These are phyloP conservation scores for Myrmophylax atrothorax DNA, from an alignment of 2,113 vertebrate genomes.

Conservation along the genomic window DNA sequence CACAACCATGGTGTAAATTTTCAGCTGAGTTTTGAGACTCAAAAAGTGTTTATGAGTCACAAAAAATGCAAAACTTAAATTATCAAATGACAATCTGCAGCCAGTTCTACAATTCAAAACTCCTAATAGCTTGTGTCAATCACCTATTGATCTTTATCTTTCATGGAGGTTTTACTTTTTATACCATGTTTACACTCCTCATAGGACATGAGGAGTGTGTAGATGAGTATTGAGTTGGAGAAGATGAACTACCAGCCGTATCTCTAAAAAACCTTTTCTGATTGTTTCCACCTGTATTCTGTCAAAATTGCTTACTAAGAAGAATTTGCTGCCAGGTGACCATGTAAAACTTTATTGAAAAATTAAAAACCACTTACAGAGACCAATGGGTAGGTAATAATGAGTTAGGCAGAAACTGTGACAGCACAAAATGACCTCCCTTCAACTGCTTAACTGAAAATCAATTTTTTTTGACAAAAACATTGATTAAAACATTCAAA, in stretches of 20 bases:
- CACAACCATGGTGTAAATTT: background rate
- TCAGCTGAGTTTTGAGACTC: background rate
- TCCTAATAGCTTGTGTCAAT: background rate
- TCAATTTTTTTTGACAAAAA: constrained; percentile 14
- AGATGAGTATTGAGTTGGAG: background rate
- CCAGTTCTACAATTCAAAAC: background rate
- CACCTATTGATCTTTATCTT: background rate
- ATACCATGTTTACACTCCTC: background rate
- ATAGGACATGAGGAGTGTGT: background rate
- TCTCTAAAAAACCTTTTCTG: background rate
- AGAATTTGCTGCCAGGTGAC: background rate
- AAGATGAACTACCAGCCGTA: background rate
- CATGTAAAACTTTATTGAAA: background rate
- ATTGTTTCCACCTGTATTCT: background rate
- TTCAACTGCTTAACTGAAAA: constrained; percentile 20
- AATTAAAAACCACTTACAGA: background rate
- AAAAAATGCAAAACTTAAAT: background rate
- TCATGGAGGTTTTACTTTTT: background rate
- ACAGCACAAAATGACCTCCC: background rate
- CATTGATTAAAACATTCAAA: background rate
- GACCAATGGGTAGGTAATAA: background rate
- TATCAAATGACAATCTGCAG: background rate
- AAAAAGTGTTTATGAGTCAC: background rate
- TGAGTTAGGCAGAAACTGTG: background rate
- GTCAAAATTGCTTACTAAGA: background rate